These are phyloP conservation scores for Sialia sialis DNA, from an alignment of 2,113 vertebrate species.

Conservation along the genomic window DNA sequence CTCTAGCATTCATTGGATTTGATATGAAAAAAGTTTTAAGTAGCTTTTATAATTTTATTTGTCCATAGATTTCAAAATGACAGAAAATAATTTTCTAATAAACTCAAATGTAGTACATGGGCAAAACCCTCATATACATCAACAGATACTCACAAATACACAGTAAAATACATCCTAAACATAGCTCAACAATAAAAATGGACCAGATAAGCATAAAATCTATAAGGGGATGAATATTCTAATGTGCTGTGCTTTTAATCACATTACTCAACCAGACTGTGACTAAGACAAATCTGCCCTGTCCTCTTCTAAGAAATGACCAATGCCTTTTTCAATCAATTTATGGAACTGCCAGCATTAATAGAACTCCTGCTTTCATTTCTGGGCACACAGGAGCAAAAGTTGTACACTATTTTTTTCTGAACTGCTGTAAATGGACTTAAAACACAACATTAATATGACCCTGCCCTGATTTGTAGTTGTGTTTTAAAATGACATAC, in stretches of 20 bases:
- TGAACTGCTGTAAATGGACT: background rate
- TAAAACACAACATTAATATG: background rate
- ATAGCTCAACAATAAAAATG: background rate
- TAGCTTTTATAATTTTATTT: background rate
- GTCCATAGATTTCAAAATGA: background rate
- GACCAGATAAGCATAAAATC: background rate
- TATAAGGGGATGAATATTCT: background rate
- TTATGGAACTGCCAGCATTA: slow-evolving; percentile 20
- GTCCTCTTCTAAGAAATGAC: slow-evolving; percentile 15
- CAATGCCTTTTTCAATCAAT: slow-evolving; percentile 29
- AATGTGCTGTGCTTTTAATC: background rate
- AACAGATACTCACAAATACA: background rate
- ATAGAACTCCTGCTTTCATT: background rate
- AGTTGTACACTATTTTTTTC: background rate
- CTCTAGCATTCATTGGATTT: background rate
- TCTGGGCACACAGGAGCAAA: background rate
- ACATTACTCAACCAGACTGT: background rate
- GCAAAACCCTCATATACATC: background rate
- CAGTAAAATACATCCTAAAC: background rate
- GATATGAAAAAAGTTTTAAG: background rate
- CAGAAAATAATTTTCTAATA: background rate
- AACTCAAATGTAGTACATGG: background rate
- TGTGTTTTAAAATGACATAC: background rate
- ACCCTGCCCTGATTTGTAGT: background rate
- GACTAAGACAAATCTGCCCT: slow-evolving; percentile 1